Evolutionary conservation across 2,797 vertebrate genomes (phyloP), one percentile per base, ranked within the genome.

Genomic region (Distichodus sexfasciatus): DNA sequence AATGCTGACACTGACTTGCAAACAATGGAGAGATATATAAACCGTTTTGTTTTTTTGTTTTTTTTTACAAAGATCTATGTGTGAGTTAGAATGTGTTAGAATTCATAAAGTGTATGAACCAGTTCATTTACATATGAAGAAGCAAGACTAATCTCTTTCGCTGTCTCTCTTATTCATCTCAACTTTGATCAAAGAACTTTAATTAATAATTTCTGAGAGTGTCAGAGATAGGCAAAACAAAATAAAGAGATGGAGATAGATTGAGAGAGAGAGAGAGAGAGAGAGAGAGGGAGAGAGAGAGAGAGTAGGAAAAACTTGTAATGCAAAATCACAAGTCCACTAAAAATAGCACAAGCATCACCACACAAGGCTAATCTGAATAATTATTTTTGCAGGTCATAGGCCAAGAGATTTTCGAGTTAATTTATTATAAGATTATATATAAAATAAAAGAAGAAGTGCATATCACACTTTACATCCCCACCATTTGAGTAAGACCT

Each of bases 151-250:
- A 67, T 44, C 19, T 66, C 7, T 6, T n/a, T 59, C 28, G 58
- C 54, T 59, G 10, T 68, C 55, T 6, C 40, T 12, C 17, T 31
- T 15, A 59, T 50, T 50, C 12, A 17, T 48, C 44, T 50, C 33
- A 69, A 29, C 57, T 58, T 69, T 69, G 55, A 40, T 59, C 33
- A 29, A 11, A 59, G 53, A 9, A 28, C 31, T 24, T 40, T n/a
- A 29, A 21, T 48, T 26, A 68, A 47, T 68, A 26, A 68, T 47
- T 36, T 47, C 44, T 21, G 11, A 59, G 11, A 23, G 29, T 38
- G 54, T 58, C 33, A n/a, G n/a, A n/a, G n/a, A n/a, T n/a, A n/a
- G n/a, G n/a, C n/a, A n/a, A 21, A 35, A 14, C 31, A 10, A 43
- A 12, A 21, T 31, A 14, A 10, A 9, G 9, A 57, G 8, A 43